These are phyloP conservation scores for Danio tinwini DNA, from an alignment of 2,797 vertebrate species.

Conservation along the genomic window DNA sequence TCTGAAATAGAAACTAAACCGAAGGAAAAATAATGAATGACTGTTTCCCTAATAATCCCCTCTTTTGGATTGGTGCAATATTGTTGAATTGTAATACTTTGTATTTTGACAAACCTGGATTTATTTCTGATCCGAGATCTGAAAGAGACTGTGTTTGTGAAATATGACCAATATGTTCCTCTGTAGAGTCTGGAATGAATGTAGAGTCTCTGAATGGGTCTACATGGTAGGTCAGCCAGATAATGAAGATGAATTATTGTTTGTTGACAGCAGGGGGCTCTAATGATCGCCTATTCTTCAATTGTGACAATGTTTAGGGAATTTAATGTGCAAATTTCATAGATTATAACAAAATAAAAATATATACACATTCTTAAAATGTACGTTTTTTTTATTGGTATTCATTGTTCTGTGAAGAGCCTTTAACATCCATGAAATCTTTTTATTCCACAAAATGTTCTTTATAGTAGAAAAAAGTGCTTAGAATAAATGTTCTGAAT, in stretches of 20 bases:
- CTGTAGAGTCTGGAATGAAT: slow-evolving; percentile 36
- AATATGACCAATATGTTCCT: slow-evolving; percentile 49
- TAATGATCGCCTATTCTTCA: not conserved
- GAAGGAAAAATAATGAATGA: too few relatives aligned
- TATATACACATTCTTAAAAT: too few relatives aligned
- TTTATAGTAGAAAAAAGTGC: too few relatives aligned
- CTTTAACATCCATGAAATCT: too few relatives aligned
- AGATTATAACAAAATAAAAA: too few relatives aligned
- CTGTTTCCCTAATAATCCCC: not conserved
- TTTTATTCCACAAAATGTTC: too few relatives aligned
- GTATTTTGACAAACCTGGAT: slow-evolving; percentile 34
- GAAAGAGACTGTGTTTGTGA: slow-evolving; percentile 38
- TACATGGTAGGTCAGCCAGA: slow-evolving; percentile 27
- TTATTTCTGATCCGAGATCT: not conserved
- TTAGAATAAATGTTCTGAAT: too few relatives aligned
- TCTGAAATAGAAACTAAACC: too few relatives aligned
- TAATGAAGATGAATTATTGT: slow-evolving; percentile 52
- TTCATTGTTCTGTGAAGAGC: too few relatives aligned
- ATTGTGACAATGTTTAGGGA: too few relatives aligned
- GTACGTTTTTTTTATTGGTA: too few relatives aligned
- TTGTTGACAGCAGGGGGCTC: slow-evolving; percentile 31
- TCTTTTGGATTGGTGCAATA: not conserved
- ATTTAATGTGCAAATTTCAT: too few relatives aligned
- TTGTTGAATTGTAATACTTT: slow-evolving; percentile 42
- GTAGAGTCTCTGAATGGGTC: slow-evolving; percentile 20